A percentile compares a stretch with the other conserved stretches of the same genome.
Evolutionary conservation across 1,140 invertebrate genomes (phyloP).

Genomic region (Onthophagus taurus): DNA sequence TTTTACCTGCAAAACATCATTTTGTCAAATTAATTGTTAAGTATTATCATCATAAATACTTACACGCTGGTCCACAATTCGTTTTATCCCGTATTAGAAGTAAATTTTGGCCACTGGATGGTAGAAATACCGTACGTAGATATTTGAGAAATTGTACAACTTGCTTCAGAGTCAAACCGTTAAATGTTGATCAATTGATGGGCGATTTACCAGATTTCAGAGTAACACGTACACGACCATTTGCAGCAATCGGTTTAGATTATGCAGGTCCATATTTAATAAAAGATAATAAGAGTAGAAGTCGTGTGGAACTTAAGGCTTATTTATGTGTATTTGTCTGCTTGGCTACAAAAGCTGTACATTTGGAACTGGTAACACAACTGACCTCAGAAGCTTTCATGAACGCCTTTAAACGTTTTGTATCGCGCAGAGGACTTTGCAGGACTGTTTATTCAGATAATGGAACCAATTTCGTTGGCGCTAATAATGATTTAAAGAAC

Average conservation of each 20-base stretch:
- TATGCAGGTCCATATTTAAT: slow-evolving; percentile 28
- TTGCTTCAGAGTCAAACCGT: slow-evolving; percentile 14
- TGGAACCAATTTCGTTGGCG: slow-evolving; percentile 26
- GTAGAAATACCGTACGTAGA: slow-evolving; percentile 15
- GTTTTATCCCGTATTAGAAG: too few relatives aligned
- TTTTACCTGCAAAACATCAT: too few relatives aligned
- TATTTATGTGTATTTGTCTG: slow-evolving; percentile 20
- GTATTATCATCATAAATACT: too few relatives aligned
- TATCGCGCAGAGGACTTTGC: slow-evolving; percentile 21
- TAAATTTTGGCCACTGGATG: slow-evolving; percentile 22
- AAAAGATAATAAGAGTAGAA: slow-evolving; percentile 9
- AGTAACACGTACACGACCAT: slow-evolving; percentile 21
- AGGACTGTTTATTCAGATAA: slow-evolving; percentile 23
- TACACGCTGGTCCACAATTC: too few relatives aligned
- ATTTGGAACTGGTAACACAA: slow-evolving; percentile 32
- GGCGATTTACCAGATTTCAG: slow-evolving; percentile 16
- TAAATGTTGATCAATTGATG: slow-evolving; percentile 12
- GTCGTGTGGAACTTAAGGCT: slow-evolving; percentile 21
- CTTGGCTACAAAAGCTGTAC: slow-evolving; percentile 21
- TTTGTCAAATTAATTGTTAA: too few relatives aligned
- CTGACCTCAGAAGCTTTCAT: slow-evolving; percentile 30
- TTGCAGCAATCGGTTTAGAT: slow-evolving; percentile 26
- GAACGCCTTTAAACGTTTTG: slow-evolving; percentile 25
- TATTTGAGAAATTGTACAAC: slow-evolving; percentile 14
- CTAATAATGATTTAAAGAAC: slow-evolving; percentile 2